These are phyloP conservation scores for Arizona elegans DNA, from an alignment of 2,113 vertebrate species.

Conservation along the genomic window DNA sequence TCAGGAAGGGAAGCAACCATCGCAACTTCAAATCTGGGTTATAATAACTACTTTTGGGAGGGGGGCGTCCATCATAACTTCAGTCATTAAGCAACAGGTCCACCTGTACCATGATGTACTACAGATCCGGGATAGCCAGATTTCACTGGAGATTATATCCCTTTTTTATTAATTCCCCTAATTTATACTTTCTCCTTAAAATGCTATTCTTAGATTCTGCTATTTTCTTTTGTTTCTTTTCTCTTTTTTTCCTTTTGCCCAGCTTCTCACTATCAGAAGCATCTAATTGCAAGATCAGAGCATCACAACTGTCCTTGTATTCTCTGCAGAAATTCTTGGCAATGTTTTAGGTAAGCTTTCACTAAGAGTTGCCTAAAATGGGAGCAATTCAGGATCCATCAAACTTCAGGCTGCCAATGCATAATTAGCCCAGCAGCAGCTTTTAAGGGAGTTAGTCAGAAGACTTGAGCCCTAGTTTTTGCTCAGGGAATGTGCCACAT, in stretches of 20 bases:
- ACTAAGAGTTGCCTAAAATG: background rate
- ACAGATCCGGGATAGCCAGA: background rate
- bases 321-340: background rate
- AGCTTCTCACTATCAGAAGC: background rate
- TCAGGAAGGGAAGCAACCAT: background rate
- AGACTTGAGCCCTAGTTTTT: background rate
- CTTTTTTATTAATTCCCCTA: background rate
- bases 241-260: background rate
- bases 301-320: background rate
- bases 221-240: background rate
- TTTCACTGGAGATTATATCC: too few species aligned
- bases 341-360: background rate
- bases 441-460: background rate
- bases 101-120: background rate
- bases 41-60: background rate
- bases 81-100: background rate
- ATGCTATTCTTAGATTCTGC: background rate
- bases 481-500: background rate
- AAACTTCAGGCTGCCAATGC: background rate
- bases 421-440: background rate
- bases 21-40: background rate
- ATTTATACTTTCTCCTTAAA: background rate
- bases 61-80: background rate
- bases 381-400: background rate
- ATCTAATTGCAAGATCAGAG: background rate